phyloP scores from a whole-genome alignment of 1,140 invertebrate genomes.

The Sarcophaga bullata region DNA sequence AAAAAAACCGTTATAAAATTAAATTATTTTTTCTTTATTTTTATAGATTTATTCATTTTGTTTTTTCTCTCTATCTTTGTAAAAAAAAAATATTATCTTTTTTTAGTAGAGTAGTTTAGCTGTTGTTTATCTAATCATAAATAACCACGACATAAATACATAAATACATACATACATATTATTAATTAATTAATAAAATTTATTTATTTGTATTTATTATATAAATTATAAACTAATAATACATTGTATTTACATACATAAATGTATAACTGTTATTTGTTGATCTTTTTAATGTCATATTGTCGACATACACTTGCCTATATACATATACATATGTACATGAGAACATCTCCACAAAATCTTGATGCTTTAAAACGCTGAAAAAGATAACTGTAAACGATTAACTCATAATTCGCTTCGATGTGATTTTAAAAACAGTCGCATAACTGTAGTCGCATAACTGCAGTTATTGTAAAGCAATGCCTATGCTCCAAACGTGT shows the following conservation, averaged over 20 bases:
- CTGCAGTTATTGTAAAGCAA: no score
- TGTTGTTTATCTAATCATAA: constrained; percentile 23
- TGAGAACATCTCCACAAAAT: no score
- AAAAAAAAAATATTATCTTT: background rate
- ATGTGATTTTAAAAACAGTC: no score
- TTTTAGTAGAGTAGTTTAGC: constrained; percentile 34
- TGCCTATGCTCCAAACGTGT: no score
- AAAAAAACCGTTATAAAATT: no score
- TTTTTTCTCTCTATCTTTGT: background rate
- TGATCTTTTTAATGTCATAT: background rate
- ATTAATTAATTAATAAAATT: background rate
- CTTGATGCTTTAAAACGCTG: no score
- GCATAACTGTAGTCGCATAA: no score
- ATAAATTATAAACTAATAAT: background rate
- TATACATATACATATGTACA: background rate
- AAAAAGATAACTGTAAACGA: no score
- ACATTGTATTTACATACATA: background rate
- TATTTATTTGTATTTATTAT: background rate
- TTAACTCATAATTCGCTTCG: no score
- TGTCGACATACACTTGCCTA: background rate
- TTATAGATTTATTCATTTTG: background rate
- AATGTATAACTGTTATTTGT: background rate
- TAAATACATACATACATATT: no score
- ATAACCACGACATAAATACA: no score
- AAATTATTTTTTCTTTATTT: no score